Percentiles rank a stretch among this genome's conserved stretches.
Evolutionary conservation across 2,888 invertebrate species (phyloP).

Genomic region (Suillia variegata): DNA sequence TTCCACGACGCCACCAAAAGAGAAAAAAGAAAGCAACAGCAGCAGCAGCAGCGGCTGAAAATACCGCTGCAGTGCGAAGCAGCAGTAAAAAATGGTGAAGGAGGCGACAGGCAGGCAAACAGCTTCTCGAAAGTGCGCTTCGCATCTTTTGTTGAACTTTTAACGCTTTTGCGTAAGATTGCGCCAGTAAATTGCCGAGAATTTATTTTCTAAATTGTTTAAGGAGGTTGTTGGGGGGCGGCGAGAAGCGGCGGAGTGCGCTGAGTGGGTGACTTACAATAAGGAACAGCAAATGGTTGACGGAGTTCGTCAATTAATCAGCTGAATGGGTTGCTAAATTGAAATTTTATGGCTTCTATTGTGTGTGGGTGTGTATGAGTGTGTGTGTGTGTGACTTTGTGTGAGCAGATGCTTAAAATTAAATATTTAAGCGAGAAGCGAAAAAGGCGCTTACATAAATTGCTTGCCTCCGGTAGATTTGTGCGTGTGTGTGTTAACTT

Average conservation of each 20-base stretch:
- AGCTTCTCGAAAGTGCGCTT: slow-evolving; percentile 28
- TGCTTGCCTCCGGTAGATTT: no score
- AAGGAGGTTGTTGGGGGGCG: slow-evolving; percentile 10
- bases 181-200: slow-evolving; percentile 56
- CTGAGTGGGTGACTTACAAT: not conserved
- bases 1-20: not conserved
- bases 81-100: no score
- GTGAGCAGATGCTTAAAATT: slow-evolving; percentile 7
- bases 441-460: not conserved
- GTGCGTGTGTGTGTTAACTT: no score
- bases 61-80: no score
- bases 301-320: slow-evolving; percentile 51
- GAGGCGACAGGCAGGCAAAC: no score
- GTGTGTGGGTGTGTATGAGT: no score
- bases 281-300: not conserved
- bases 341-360: slow-evolving; percentile 50
- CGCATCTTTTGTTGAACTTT: slow-evolving; percentile 50
- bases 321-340: slow-evolving; percentile 53
- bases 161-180: slow-evolving; percentile 55
- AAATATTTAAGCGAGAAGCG: slow-evolving; percentile 7
- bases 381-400: slow-evolving; percentile 4
- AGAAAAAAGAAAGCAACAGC: no score
- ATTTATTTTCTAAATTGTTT: slow-evolving; percentile 51
- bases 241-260: slow-evolving; percentile 12
- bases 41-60: not conserved